These are phyloP conservation scores for Lissocephala sabroskyi DNA, from an alignment of 2,888 invertebrate genomes.

Conservation along the genomic window DNA sequence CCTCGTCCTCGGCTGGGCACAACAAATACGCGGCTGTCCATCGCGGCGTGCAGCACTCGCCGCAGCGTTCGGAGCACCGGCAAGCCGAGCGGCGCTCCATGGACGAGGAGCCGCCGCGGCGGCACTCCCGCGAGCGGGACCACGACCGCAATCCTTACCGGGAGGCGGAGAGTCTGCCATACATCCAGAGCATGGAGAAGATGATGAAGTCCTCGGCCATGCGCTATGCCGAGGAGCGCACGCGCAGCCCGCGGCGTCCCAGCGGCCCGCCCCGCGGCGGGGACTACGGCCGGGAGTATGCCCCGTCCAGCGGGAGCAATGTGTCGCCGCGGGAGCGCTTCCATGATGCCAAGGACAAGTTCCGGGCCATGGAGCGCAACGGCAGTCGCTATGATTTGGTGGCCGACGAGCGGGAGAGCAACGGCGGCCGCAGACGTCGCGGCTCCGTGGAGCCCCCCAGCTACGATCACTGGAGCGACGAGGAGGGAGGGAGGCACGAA, in stretches of 20 bases:
- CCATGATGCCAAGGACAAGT: conserved; percentile 90
- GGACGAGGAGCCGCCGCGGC: conserved; percentile 14
- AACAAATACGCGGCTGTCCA: conserved; percentile 60
- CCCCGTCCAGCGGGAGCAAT: conserved; percentile 24
- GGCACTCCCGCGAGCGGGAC: conserved; percentile 32
- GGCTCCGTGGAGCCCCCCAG: conserved; percentile 55
- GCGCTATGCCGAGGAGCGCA: conserved; percentile 61
- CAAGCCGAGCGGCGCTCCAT: not conserved
- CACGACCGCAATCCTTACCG: conserved; percentile 71
- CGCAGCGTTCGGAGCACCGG: conserved; percentile 33
- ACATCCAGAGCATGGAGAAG: conserved; percentile 72
- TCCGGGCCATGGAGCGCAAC: conserved; percentile 80
- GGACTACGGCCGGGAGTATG: conserved; percentile 15
- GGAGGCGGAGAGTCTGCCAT: conserved; percentile 71
- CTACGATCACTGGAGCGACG: conserved; percentile 70
- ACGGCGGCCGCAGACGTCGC: conserved; percentile 44
- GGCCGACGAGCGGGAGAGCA: conserved; percentile 69
- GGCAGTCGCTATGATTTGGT: conserved; percentile 72
- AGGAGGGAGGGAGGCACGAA: conserved; percentile 39
- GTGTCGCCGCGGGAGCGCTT: conserved; percentile 84
- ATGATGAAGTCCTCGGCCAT: conserved; percentile 72
- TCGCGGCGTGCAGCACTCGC: conserved; percentile 39
- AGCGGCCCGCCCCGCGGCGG: conserved; percentile 13
- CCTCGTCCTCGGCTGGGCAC: conserved; percentile 24
- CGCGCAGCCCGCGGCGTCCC: conserved; percentile 17